These are phyloP conservation scores for Molossus alvarezi DNA, from an alignment of 2,797 vertebrate genomes.

Conservation along the genomic window DNA sequence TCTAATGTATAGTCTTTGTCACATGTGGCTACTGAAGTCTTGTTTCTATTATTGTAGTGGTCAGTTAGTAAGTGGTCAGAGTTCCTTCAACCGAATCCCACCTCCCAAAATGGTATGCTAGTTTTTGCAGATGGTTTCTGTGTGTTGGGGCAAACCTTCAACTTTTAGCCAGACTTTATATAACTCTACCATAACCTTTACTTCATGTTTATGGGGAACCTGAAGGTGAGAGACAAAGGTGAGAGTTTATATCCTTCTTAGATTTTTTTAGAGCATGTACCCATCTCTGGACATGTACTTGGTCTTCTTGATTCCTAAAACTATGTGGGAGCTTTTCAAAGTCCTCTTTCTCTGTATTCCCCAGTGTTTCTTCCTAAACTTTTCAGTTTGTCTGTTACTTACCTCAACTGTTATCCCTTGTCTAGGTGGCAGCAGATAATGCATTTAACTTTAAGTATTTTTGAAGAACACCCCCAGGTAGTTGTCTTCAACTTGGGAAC, in stretches of 20 bases:
- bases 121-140: not conserved
- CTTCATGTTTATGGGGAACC: not conserved
- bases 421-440: not conserved
- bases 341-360: not conserved
- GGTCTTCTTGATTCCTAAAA: not conserved
- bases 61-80: not conserved
- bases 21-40: not conserved
- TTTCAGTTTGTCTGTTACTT: constrained; percentile 7
- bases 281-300: not conserved
- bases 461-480: not conserved
- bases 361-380: not conserved
- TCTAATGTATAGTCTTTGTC: constrained; percentile 29
- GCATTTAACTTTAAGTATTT: constrained; percentile 11
- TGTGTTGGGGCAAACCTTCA: not conserved
- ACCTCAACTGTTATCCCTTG: not conserved
- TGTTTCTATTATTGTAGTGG: not conserved
- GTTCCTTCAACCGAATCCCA: not conserved
- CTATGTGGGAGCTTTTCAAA: not conserved
- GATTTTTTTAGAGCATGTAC: not conserved
- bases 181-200: not conserved
- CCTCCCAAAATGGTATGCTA: not conserved
- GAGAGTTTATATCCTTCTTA: not conserved
- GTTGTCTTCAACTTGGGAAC: not conserved
- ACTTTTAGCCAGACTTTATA: not conserved
- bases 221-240: not conserved